Evolutionary conservation across 2,113 vertebrate genomes (phyloP), one percentile per base, ranked within the genome.

Genomic region (Donacobius atricapilla): DNA sequence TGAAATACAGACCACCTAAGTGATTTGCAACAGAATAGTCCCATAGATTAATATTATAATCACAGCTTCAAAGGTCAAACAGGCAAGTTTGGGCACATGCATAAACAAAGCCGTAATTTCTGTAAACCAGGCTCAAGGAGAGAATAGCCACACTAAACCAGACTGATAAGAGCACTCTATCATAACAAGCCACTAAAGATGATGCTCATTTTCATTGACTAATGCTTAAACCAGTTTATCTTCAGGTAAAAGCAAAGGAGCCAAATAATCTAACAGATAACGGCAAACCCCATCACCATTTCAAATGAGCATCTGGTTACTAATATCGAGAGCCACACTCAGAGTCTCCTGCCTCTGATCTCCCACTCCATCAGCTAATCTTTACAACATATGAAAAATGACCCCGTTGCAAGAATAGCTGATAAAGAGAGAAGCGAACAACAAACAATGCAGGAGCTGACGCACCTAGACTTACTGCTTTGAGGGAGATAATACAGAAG

Each of bases 1-100:
- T 90, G 92, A 88, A 87, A 92, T 66, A 95, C 96, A 89, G 96
- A 96, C 95, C 96, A 96, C 95, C 96, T 96, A 94, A 92, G 96
- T 68, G 92, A 96, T 96, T 89, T 94, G 93, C 96, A 97, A 92
- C 83, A 95, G 93, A 96, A 95, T 86, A 89, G 94, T 87, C 85
- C 76, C 92, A 87, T 11, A 93, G 95, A 97, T 92, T 95, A 96
- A 92, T 95, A 96, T 96, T 96, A 96, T 89, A 96, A 96, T 96
- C 96, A 97, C 94, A 95, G 92, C 69, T 96, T 86, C 93, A 96
- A 89, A 94, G 92, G 96, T 96, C 93, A 96, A 95, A 75, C 88
- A 94, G 93, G 87, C 94, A 93, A 95, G 96, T 96, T 96, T 95
- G 87, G 95, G 93, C 91, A 97, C 94, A 95, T 61, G 89, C 93